Conservation (phyloP, 2,113 vertebrate genomes). For the Pao palembangensis region DNA sequence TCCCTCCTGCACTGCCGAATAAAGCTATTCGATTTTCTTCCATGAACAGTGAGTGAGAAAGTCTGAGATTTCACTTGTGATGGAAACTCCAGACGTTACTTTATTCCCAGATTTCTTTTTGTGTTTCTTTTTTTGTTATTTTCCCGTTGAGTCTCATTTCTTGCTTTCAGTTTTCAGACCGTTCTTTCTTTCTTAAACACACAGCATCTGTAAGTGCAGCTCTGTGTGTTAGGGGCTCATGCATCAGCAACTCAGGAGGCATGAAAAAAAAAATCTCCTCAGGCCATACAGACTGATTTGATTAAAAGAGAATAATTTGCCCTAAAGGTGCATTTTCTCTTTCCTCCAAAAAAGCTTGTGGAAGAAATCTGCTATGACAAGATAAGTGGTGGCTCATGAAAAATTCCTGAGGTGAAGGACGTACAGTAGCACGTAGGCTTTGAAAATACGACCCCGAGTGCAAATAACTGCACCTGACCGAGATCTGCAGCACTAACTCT, state of each 20-base stretch:
- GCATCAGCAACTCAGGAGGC: slow-evolving; percentile 45
- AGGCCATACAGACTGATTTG: slow-evolving; percentile 66
- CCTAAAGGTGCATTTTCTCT: slow-evolving; percentile 73
- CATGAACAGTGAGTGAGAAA: slow-evolving; percentile 67
- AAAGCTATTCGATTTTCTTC: slow-evolving; percentile 69
- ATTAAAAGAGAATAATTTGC: slow-evolving; percentile 75
- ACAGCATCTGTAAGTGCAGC: not conserved
- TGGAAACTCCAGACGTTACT: slow-evolving; percentile 68
- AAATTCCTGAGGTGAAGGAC: slow-evolving; percentile 71
- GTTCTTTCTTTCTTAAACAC: not conserved
- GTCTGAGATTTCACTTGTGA: slow-evolving; percentile 63
- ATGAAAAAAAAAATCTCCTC: slow-evolving; percentile 45
- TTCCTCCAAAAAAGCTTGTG: slow-evolving; percentile 52
- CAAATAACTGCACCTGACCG: slow-evolving; percentile 55
- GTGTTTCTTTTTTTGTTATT: slow-evolving; percentile 24
- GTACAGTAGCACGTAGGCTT: slow-evolving; percentile 62
- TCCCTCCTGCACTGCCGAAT: slow-evolving; percentile 67
- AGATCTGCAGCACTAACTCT: slow-evolving; percentile 1
- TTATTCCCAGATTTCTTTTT: slow-evolving; percentile 44
- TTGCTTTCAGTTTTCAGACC: slow-evolving; percentile 16
- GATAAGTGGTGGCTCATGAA: slow-evolving; percentile 79
- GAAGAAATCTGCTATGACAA: slow-evolving; percentile 77
- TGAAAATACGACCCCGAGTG: slow-evolving; percentile 60
- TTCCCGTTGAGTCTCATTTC: slow-evolving; percentile 42
- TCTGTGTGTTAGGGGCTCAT: slow-evolving; percentile 31